These are phyloP conservation scores for Hippasteria phrygiana DNA, from an alignment of 53 echinoderm and acorn worm species.

Conservation along the genomic window DNA sequence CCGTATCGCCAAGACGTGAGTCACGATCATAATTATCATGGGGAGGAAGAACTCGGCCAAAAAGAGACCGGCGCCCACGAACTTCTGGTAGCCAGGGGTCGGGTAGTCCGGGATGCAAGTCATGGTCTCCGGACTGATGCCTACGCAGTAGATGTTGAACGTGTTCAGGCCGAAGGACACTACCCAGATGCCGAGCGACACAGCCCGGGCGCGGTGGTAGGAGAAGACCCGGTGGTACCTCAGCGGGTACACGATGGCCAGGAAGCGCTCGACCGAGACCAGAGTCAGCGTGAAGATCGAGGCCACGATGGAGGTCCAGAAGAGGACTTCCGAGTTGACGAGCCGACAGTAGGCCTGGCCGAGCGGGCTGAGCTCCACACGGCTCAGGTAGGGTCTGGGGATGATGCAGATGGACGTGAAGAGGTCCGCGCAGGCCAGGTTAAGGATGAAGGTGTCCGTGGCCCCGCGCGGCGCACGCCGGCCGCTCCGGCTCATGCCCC, in stretches of 20 bases:
- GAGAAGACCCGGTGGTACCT: conserved; percentile 22
- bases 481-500: background rate
- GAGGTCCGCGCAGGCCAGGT: conserved; percentile 52
- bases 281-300: conserved; percentile 51
- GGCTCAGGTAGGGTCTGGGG: conserved; percentile 26
- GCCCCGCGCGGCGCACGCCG: conserved; percentile 1
- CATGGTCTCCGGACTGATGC: conserved; percentile 2
- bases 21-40: conserved; percentile 80
- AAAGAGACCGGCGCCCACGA: conserved; percentile 76
- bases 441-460: conserved; percentile 37
- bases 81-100: conserved; percentile 26
- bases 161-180: conserved; percentile 64
- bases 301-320: conserved; percentile 67
- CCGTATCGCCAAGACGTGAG: conserved; percentile 77
- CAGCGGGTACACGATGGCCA: conserved; percentile 42
- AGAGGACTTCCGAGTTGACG: conserved; percentile 36
- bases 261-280: conserved; percentile 36
- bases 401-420: conserved; percentile 62
- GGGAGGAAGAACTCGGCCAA: conserved; percentile 78
- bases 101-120: conserved; percentile 31
- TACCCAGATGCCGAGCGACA: conserved; percentile 52
- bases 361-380: conserved; percentile 2
- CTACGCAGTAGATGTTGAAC: conserved; percentile 56
- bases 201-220: background rate
- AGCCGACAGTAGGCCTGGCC: conserved; percentile 58